These are phyloP conservation scores for Psittacula cyanocephala DNA, from an alignment of 2,113 vertebrate species.

Conservation along the genomic window DNA sequence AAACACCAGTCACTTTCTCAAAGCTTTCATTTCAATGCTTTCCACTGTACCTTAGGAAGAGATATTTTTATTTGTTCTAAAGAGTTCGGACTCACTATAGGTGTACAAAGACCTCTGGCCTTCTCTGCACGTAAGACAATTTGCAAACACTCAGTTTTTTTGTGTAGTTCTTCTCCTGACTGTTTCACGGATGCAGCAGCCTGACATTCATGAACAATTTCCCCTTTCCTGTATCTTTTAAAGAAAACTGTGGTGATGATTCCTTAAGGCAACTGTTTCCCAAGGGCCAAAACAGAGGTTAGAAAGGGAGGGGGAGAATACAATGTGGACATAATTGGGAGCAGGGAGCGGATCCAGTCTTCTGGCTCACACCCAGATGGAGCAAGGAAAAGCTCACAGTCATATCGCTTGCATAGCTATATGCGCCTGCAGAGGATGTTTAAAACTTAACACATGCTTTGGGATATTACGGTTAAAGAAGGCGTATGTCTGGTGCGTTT, in stretches of 20 bases:
- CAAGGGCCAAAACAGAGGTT: background rate
- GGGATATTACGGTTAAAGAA: constrained; percentile 22
- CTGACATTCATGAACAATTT: constrained; percentile 5
- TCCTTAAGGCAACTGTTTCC: constrained; percentile 33
- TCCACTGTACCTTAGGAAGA: background rate
- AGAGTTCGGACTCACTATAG: background rate
- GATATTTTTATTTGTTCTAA: background rate
- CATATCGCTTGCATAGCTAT: background rate
- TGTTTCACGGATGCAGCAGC: background rate
- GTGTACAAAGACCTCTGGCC: background rate
- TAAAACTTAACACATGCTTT: constrained; percentile 38
- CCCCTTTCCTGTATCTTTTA: background rate
- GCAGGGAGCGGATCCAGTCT: background rate
- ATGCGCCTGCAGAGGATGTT: constrained; percentile 45
- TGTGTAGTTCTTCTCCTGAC: background rate
- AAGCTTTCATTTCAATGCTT: background rate
- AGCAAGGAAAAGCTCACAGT: constrained; percentile 26
- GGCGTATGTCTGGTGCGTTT: background rate
- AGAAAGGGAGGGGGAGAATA: background rate
- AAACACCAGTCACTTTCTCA: background rate
- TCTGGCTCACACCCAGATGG: constrained; percentile 10
- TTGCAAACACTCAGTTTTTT: background rate
- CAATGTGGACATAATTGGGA: background rate
- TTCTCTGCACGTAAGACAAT: background rate
- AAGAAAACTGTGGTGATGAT: background rate